These are phyloP conservation scores for Scylla paramamosain DNA, from an alignment of 1,140 invertebrate genomes.

Conservation along the genomic window DNA sequence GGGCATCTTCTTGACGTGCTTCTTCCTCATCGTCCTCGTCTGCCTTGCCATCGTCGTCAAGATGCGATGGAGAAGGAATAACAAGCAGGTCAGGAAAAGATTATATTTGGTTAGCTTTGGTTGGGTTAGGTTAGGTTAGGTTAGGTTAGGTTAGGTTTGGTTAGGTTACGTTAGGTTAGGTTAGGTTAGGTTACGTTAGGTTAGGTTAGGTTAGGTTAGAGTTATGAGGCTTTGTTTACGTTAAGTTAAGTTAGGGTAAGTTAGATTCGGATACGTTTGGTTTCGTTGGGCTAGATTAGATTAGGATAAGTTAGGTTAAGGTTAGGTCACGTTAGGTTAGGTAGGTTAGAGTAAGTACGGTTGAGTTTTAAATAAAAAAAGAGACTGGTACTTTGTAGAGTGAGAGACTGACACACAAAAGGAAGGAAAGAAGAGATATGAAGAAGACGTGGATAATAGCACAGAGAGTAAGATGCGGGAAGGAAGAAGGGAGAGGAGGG, in stretches of 20 bases:
- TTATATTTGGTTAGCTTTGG: too few species aligned
- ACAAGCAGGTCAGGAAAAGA: constrained; percentile 52
- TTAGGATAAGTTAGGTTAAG: neutral
- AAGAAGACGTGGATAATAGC: neutral
- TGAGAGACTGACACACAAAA: neutral
- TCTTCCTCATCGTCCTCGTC: constrained; percentile 68
- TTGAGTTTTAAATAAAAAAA: too few species aligned
- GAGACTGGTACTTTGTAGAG: neutral
- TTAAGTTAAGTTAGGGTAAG: neutral
- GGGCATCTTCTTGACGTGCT: constrained; percentile 66
- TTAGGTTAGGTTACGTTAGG: too few species aligned
- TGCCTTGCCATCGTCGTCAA: constrained; percentile 65
- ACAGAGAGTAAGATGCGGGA: neutral
- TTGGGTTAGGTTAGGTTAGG: neutral
- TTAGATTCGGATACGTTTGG: neutral
- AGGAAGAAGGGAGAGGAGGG: neutral
- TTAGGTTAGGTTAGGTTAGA: too few species aligned
- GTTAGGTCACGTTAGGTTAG: too few species aligned
- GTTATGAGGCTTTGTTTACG: too few species aligned
- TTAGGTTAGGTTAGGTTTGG: neutral
- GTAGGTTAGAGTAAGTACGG: too few species aligned
- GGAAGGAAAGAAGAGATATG: neutral
- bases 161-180: neutral
- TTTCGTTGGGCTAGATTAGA: too few species aligned
- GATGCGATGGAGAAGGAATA: constrained; percentile 68